phyloP scores from a whole-genome alignment of 2,797 vertebrate genomes.

The Melanotaenia trifasciata region DNA sequence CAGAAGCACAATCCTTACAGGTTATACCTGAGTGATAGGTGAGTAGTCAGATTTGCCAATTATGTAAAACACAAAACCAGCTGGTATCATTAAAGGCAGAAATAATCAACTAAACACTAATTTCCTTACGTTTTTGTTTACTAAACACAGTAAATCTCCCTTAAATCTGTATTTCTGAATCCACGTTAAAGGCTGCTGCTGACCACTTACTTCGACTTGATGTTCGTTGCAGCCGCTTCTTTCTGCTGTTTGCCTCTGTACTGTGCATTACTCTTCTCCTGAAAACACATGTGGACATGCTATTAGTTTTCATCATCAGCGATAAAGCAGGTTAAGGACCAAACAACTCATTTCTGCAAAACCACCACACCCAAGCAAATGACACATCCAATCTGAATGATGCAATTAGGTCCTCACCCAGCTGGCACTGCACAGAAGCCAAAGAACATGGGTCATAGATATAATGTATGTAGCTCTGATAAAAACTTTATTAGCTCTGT shows the following conservation, averaged over 20 bases:
- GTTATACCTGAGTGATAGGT: too few species aligned
- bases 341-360: slow-evolving; percentile 31
- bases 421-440: slow-evolving; percentile 5
- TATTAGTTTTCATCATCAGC: slow-evolving; percentile 37
- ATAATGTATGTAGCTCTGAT: slow-evolving; percentile 20
- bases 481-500: slow-evolving; percentile 19
- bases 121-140: background rate
- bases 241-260: slow-evolving; percentile 83
- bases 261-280: slow-evolving; percentile 95
- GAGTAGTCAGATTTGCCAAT: background rate
- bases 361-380: slow-evolving; percentile 12
- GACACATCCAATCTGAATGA: slow-evolving; percentile 26
- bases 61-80: too few species aligned
- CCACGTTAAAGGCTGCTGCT: background rate
- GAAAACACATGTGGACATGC: slow-evolving; percentile 47
- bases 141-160: background rate
- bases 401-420: slow-evolving; percentile 31
- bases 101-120: too few species aligned
- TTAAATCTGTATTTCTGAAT: background rate
- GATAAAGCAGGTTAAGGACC: slow-evolving; percentile 34
- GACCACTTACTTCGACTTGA: slow-evolving; percentile 82
- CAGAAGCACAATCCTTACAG: background rate
- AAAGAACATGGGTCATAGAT: background rate
- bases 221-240: slow-evolving; percentile 77
- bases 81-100: too few species aligned